Percentiles rank a stretch among this genome's conserved stretches.
phyloP scores from a whole-genome alignment of 2,113 vertebrate genomes.

The Terrapene triunguis region DNA sequence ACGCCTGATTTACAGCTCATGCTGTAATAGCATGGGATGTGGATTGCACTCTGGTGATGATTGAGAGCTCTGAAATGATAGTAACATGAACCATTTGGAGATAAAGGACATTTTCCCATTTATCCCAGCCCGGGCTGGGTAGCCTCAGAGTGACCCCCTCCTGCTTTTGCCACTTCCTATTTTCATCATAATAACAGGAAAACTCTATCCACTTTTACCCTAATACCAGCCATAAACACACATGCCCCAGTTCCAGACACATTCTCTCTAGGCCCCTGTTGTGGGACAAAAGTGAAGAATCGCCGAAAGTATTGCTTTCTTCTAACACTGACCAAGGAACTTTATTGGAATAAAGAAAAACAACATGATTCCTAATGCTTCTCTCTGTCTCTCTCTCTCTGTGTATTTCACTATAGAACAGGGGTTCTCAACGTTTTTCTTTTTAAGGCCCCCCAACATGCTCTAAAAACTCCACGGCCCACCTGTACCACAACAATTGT shows the following conservation, averaged over 20 bases:
- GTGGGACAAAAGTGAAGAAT: not conserved
- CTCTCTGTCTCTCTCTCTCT: not conserved
- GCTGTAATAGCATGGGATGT: not conserved
- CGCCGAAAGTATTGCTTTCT: no score
- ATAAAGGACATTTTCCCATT: not conserved
- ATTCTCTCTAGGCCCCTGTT: not conserved
- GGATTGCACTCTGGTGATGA: not conserved
- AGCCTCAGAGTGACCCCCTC: not conserved
- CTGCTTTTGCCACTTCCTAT: not conserved
- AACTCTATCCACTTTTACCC: not conserved
- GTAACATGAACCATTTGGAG: not conserved
- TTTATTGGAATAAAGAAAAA: not conserved
- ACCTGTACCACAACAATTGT: no score
- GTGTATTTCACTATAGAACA: no score
- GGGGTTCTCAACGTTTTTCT: no score
- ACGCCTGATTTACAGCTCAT: not conserved
- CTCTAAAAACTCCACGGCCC: no score
- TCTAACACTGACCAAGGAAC: not conserved
- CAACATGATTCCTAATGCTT: not conserved
- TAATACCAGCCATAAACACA: not conserved
- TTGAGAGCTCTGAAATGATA: not conserved
- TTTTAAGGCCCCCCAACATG: no score
- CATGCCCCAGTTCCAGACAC: not conserved
- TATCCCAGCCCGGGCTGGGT: not conserved
- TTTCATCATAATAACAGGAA: not conserved